phyloP scores from a whole-genome alignment of 2,888 invertebrate species.

The Emmelina monodactyla region DNA sequence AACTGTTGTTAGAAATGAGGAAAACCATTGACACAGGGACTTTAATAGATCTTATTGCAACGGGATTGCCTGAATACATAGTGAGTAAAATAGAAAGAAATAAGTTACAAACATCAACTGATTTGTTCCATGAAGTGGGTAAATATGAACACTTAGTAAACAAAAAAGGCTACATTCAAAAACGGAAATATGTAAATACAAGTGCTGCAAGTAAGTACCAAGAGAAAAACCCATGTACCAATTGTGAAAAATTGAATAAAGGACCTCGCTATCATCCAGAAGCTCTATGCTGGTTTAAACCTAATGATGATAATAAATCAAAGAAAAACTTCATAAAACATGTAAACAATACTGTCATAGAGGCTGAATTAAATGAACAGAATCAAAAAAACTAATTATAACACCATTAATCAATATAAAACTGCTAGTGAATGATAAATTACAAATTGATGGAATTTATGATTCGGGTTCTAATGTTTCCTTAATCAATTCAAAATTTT shows the following conservation, averaged over 20 bases:
- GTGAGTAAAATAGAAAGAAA: slow-evolving; percentile 5
- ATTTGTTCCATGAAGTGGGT: slow-evolving; percentile 4
- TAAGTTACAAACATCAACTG: not conserved
- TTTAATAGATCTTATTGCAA: slow-evolving; percentile 7
- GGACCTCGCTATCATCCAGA: slow-evolving; percentile 8
- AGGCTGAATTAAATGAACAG: slow-evolving; percentile 8
- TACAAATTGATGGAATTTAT: slow-evolving; percentile 17
- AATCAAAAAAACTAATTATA: slow-evolving; percentile 13
- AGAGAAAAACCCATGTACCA: slow-evolving; percentile 1
- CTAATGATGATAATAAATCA: slow-evolving; percentile 1
- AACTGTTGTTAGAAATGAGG: slow-evolving; percentile 11
- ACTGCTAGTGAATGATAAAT: slow-evolving; percentile 13
- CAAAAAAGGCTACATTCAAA: not conserved
- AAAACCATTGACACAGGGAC: slow-evolving; percentile 5
- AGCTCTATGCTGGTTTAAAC: slow-evolving; percentile 9
- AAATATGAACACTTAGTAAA: slow-evolving; percentile 2
- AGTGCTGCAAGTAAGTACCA: not conserved
- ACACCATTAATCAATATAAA: slow-evolving; percentile 17
- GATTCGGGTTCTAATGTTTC: slow-evolving; percentile 20
- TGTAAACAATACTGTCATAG: slow-evolving; percentile 11
- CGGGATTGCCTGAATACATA: slow-evolving; percentile 8
- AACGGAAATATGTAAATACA: too few relatives aligned
- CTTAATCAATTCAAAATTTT: slow-evolving; percentile 19
- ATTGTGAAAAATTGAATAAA: slow-evolving; percentile 11
- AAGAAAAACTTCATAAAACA: too few relatives aligned